These are phyloP conservation scores for Pangasius mekongensis DNA, from an alignment of 2,797 vertebrate species.

Conservation along the genomic window DNA sequence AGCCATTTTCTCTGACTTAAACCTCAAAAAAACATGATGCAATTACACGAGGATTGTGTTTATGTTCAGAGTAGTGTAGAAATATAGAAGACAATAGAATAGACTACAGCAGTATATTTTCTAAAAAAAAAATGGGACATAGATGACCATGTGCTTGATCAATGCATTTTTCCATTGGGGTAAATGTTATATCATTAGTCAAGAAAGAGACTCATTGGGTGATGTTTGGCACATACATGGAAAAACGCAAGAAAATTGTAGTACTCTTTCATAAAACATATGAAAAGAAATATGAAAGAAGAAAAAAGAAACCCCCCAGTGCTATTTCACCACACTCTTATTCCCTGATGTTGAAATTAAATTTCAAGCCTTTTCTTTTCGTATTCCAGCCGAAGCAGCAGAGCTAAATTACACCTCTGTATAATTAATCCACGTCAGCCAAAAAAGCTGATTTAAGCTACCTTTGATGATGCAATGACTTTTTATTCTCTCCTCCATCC, in stretches of 20 bases:
- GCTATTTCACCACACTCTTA: slow-evolving; percentile 41
- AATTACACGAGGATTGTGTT: background rate
- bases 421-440: slow-evolving; percentile 80
- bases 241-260: background rate
- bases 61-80: background rate
- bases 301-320: slow-evolving; percentile 4
- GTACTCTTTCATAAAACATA: slow-evolving; percentile 17
- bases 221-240: background rate
- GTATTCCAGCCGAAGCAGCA: slow-evolving; percentile 65
- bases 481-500: slow-evolving; percentile 39
- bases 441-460: slow-evolving; percentile 69
- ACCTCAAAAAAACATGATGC: background rate
- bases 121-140: background rate
- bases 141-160: background rate
- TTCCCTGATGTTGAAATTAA: slow-evolving; percentile 46
- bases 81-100: background rate
- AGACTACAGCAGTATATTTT: background rate
- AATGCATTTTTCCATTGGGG: background rate
- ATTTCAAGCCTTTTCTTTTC: slow-evolving; percentile 61
- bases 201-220: background rate
- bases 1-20: background rate
- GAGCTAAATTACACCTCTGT: slow-evolving; percentile 70
- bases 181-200: slow-evolving; percentile 4
- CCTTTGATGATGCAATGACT: slow-evolving; percentile 73
- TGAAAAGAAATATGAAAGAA: slow-evolving; percentile 21